Percentiles rank a stretch among this genome's conserved stretches.
Conservation (phyloP, 2,797 vertebrate species). For the Protosalanx chinensis region DNA sequence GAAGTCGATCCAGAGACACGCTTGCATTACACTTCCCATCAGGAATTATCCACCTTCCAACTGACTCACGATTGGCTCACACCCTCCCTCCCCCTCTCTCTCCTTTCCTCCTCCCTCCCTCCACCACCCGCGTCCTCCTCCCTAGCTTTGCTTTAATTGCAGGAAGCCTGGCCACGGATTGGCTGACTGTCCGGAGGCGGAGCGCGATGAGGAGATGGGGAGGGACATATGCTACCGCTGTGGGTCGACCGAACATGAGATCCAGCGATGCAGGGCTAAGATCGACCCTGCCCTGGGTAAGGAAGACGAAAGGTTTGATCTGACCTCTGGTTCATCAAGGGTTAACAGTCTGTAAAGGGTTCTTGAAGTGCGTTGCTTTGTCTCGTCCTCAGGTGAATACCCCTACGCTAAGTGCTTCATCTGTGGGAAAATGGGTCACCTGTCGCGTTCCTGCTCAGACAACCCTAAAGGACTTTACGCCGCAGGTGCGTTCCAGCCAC, state of each 20-base stretch:
- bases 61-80: background rate
- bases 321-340: background rate
- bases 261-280: conserved; percentile 85
- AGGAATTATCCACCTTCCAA: background rate
- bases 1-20: background rate
- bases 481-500: conserved; percentile 71
- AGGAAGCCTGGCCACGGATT: conserved; percentile 91
- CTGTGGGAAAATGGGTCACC: conserved; percentile 88
- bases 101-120: conserved; percentile 17
- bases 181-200: conserved; percentile 87
- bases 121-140: background rate
- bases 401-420: conserved; percentile 97
- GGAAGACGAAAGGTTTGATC: conserved; percentile 20
- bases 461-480: conserved; percentile 95
- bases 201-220: conserved; percentile 85
- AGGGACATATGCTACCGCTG: conserved; percentile 92
- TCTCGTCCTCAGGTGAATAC: conserved; percentile 78
- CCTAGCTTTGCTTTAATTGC: conserved; percentile 90
- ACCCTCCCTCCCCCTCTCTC: conserved; percentile 34
- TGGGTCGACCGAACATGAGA: conserved; percentile 92
- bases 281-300: conserved; percentile 88
- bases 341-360: background rate
- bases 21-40: background rate
- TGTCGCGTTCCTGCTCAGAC: conserved; percentile 88
- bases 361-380: background rate